Conservation (phyloP, 2,797 vertebrate species). For the Pipistrellus nathusii region DNA sequence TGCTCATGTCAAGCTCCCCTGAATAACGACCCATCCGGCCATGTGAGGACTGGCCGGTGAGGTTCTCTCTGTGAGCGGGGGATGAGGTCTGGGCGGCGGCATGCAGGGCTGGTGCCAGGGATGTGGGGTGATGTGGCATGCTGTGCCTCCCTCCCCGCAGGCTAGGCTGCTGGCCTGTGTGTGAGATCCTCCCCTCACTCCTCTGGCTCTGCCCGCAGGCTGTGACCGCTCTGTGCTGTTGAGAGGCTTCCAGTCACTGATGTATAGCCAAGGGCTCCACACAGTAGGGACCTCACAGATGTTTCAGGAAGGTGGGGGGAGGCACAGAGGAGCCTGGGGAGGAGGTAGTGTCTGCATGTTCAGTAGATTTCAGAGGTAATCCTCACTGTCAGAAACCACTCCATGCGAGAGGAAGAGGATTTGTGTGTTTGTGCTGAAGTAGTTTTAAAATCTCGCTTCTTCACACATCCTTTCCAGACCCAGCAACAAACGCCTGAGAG, state of each 20-base stretch:
- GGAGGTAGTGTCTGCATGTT: background rate
- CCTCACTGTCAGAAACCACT: background rate
- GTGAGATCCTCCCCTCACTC: background rate
- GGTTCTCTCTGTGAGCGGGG: background rate
- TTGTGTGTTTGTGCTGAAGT: background rate
- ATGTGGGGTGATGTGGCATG: background rate
- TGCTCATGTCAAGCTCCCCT: background rate
- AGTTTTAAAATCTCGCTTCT: background rate
- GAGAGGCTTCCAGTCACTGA: background rate
- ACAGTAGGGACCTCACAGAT: background rate
- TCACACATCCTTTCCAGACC: background rate
- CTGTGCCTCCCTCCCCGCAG: accelerated
- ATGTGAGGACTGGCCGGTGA: background rate
- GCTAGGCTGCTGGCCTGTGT: accelerated
- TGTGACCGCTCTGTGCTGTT: accelerated
- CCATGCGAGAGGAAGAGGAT: background rate
- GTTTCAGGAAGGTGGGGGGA: background rate
- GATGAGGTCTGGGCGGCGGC: background rate
- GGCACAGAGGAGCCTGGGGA: background rate
- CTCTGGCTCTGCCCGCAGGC: accelerated
- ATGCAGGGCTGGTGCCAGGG: background rate
- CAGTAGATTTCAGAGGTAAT: background rate
- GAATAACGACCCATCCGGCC: background rate
- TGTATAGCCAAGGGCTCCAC: background rate
- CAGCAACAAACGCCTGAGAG: background rate